These are phyloP conservation scores for Malthinus flaveolus DNA, from an alignment of 2,888 invertebrate species.

Conservation along the genomic window DNA sequence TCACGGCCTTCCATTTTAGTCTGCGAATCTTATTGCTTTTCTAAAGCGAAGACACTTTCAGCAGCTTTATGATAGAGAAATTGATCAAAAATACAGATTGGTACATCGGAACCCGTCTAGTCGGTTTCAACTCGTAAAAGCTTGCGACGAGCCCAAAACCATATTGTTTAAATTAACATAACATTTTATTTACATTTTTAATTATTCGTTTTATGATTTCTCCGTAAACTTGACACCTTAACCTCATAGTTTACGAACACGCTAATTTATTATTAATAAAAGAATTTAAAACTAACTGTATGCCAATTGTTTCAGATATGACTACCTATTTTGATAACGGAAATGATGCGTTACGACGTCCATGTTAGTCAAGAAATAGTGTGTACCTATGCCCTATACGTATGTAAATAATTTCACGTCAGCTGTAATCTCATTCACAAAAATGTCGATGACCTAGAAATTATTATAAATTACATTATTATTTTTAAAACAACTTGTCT, in stretches of 20 bases:
- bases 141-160: neutral
- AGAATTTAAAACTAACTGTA: slow-evolving; percentile 23
- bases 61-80: no score
- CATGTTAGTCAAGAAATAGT: slow-evolving; percentile 19
- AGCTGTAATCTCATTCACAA: slow-evolving; percentile 22
- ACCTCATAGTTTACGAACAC: slow-evolving; percentile 17
- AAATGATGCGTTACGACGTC: slow-evolving; percentile 12
- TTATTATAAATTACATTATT: slow-evolving; percentile 13
- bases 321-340: slow-evolving; percentile 30
- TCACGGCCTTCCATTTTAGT: no score
- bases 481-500: neutral
- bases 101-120: no score
- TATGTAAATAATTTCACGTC: slow-evolving; percentile 31
- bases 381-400: slow-evolving; percentile 2
- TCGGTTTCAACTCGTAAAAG: no score
- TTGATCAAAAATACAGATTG: no score
- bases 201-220: slow-evolving; percentile 9
- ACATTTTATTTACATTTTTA: neutral
- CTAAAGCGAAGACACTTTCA: no score
- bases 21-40: no score
- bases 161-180: neutral
- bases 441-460: slow-evolving; percentile 10
- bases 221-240: slow-evolving; percentile 23
- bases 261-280: slow-evolving; percentile 11
- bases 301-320: slow-evolving; percentile 24